These are phyloP conservation scores for Puffinus mauretanicus DNA, from an alignment of 2,113 vertebrate genomes.

Conservation along the genomic window DNA sequence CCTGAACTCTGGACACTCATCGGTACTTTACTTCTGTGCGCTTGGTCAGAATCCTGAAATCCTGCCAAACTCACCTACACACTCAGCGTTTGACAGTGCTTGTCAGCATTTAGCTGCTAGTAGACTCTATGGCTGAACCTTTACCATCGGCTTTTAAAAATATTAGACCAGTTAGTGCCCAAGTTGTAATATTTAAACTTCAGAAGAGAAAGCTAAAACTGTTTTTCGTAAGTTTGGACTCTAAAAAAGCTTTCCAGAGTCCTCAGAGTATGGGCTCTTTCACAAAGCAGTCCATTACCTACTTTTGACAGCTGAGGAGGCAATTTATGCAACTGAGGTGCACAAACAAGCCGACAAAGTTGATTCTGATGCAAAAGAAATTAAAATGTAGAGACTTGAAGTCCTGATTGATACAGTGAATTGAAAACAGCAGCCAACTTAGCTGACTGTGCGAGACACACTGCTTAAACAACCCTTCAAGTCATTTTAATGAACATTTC, in stretches of 20 bases:
- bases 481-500: constrained; percentile 54
- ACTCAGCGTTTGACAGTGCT: background rate
- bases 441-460: constrained; percentile 18
- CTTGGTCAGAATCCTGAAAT: background rate
- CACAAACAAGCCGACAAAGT: background rate
- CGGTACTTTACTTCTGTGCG: background rate
- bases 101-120: background rate
- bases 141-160: background rate
- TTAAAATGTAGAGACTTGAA: constrained; percentile 46
- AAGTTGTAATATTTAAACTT: background rate
- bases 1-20: background rate
- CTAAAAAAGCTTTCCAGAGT: background rate
- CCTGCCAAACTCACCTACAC: background rate
- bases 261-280: background rate
- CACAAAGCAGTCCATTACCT: constrained; percentile 8
- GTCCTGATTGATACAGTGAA: constrained; percentile 43
- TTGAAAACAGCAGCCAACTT: constrained; percentile 9
- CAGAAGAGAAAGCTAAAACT: background rate
- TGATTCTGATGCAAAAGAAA: constrained; percentile 27
- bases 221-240: background rate
- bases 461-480: constrained; percentile 47
- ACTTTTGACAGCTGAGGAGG: constrained; percentile 15
- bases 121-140: background rate
- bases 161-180: background rate
- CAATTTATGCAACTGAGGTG: constrained; percentile 26